Evolutionary conservation across 2,888 invertebrate species (phyloP).

Genomic region (Acleris emargana): DNA sequence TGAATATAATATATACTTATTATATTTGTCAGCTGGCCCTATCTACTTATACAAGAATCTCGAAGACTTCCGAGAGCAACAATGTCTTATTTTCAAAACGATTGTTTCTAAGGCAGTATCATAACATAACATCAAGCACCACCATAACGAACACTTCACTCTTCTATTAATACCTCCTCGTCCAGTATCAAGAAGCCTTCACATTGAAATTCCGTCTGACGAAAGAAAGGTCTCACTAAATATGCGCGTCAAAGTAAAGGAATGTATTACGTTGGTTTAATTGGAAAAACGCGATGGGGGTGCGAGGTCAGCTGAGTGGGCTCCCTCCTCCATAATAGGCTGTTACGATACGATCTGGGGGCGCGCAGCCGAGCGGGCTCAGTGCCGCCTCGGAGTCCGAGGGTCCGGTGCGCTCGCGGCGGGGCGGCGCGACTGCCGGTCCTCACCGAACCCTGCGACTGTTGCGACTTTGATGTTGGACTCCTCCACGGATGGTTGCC

Average conservation of each 20-base stretch:
- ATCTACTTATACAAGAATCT: too few relatives aligned
- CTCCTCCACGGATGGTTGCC: conserved; percentile 45
- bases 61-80: too few relatives aligned
- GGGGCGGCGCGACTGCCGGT: conserved; percentile 1
- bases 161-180: conserved; percentile 20
- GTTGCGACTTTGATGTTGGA: conserved; percentile 34
- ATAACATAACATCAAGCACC: not conserved
- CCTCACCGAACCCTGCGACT: conserved; percentile 13
- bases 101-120: not conserved
- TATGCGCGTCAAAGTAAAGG: conserved; percentile 71
- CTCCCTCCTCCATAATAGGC: conserved; percentile 76
- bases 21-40: too few relatives aligned
- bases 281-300: conserved; percentile 82
- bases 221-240: conserved; percentile 56
- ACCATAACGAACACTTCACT: conserved; percentile 5
- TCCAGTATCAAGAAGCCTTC: conserved; percentile 35
- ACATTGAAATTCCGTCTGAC: conserved; percentile 42
- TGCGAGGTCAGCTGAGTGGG: conserved; percentile 80
- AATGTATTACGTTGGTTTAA: conserved; percentile 74
- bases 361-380: conserved; percentile 47
- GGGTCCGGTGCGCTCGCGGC: conserved; percentile 5
- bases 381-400: conserved; percentile 38
- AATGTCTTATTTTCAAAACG: too few relatives aligned
- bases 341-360: conserved; percentile 75
- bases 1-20: too few relatives aligned